Evolutionary conservation across 1,140 invertebrate genomes (phyloP).

Genomic region (Drosophila lacteicornis): DNA sequence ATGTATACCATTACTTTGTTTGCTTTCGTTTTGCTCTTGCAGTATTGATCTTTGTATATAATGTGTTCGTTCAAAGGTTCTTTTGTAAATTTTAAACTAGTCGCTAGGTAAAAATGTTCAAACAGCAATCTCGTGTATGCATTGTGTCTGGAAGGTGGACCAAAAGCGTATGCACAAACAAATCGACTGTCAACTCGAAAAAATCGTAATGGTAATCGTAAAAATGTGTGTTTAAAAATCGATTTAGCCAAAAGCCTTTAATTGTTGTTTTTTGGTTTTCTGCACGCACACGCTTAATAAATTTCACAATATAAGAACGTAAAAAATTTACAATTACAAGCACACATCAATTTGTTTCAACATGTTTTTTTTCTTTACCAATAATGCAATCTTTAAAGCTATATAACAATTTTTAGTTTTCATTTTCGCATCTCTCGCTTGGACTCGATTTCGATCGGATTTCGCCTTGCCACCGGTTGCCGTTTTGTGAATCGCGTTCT

Average conservation of each 20-base stretch:
- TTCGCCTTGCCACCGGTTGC: slow-evolving; percentile 17
- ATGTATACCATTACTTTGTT: slow-evolving; percentile 68
- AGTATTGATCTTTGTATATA: slow-evolving; percentile 38
- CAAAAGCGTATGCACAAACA: slow-evolving; percentile 62
- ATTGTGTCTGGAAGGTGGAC: slow-evolving; percentile 56
- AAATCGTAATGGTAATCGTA: slow-evolving; percentile 26
- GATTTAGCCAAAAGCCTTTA: slow-evolving; percentile 54
- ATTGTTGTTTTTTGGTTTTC: slow-evolving; percentile 18
- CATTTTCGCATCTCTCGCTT: slow-evolving; percentile 36
- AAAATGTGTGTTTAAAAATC: slow-evolving; percentile 59
- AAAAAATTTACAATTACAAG: slow-evolving; percentile 74
- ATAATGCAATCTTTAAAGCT: slow-evolving; percentile 58
- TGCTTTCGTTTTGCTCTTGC: slow-evolving; percentile 44
- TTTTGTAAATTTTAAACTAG: slow-evolving; percentile 75
- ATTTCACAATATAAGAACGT: slow-evolving; percentile 46
- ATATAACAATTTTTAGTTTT: slow-evolving; percentile 62
- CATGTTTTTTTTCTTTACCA: slow-evolving; percentile 30
- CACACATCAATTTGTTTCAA: slow-evolving; percentile 61
- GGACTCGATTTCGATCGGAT: slow-evolving; percentile 31
- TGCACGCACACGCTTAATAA: slow-evolving; percentile 46
- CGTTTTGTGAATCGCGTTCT: slow-evolving; percentile 20
- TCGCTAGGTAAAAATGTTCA: slow-evolving; percentile 64
- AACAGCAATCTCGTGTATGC: slow-evolving; percentile 69
- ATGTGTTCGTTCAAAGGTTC: slow-evolving; percentile 31
- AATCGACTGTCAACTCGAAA: slow-evolving; percentile 51